Evolutionary conservation across 92 coral and sea anemone species (phyloP).

Genomic region (Heliopora coerulea): DNA sequence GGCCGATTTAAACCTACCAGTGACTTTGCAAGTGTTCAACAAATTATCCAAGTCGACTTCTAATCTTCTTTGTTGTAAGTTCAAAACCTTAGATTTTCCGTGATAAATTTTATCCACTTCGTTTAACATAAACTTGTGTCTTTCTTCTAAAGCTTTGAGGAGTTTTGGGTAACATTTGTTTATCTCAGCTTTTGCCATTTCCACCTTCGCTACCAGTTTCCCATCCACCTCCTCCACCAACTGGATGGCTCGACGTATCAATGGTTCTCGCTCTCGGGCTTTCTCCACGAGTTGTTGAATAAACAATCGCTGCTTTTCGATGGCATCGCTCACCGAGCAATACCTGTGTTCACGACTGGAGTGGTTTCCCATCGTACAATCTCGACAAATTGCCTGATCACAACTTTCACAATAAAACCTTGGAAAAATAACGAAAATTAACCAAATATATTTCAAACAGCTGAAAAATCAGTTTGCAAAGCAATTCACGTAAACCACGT

Average conservation of each 20-base stretch:
- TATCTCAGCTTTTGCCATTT: constrained; percentile 93
- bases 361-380: constrained; percentile 95
- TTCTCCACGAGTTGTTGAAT: constrained; percentile 83
- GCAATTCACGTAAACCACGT: too few relatives aligned
- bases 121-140: constrained; percentile 84
- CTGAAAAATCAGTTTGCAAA: too few relatives aligned
- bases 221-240: constrained; percentile 91
- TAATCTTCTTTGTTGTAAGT: constrained; percentile 86
- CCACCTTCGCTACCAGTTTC: constrained; percentile 91
- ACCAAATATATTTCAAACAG: background rate
- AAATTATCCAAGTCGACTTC: constrained; percentile 83
- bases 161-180: constrained; percentile 95
- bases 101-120: constrained; percentile 86
- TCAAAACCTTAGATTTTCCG: constrained; percentile 82
- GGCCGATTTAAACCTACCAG: constrained; percentile 57
- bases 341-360: constrained; percentile 93
- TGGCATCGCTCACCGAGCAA: constrained; percentile 88
- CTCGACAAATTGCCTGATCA: constrained; percentile 98
- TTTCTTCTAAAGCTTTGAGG: constrained; percentile 82
- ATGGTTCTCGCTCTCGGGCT: constrained; percentile 85
- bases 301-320: constrained; percentile 80
- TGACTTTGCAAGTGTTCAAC: constrained; percentile 75
- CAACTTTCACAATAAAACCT: constrained; percentile 98
- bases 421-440: background rate
- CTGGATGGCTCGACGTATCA: constrained; percentile 87